Evolutionary conservation across 2,888 invertebrate genomes (phyloP), one percentile per base, ranked within the genome.

Genomic region (Drosophila setosimentum): DNA sequence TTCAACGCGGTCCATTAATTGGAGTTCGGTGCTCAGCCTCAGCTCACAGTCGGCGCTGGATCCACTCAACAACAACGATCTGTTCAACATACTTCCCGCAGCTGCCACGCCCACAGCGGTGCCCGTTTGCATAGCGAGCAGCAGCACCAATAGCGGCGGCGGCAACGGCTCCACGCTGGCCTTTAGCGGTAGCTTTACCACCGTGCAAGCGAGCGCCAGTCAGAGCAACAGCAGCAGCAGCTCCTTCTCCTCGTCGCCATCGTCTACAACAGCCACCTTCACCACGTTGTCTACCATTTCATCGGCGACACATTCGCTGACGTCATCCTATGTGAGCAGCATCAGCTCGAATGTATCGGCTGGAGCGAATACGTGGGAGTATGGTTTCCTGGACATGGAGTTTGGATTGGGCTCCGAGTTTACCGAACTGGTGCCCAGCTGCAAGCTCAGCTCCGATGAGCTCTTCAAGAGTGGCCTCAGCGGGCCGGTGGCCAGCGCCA

Each of bases 11-110:
- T 95, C 96, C 87, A 97, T 98, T 93, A 97, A 97, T 94, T 98
- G 98, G 98, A 97, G 97, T 92, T 97, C 97, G 59, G 97, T 98
- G 89, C 94, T 98, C 79, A 97, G 97, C 92, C 95, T 98, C 57
- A 96, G 97, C 83, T 97, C 97, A 81, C 97, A 97, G 91, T 97
- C 97, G 73, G 97, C 97, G 92, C 94, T 97, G 67, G 97, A 97
- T 93, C 97, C 97, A 79, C 93, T 96, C 54, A 96, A 96, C 92
- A 96, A 96, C 94, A 97, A 96, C 93, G 97, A 97, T 94, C 94
- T 97, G 83, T 96, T 93, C 54, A 91, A 92, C 64, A 92, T 92
- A 64, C 73, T 92, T 64, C 92, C 92, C 21, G 90, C 92, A 42
- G 90, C 91, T 18, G 83, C 89, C 55, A 79, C 92, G 59, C 91